Base-by-base conservation (phyloP, 2,797 vertebrate species). In the Cirrhinus mrigala region DNA sequence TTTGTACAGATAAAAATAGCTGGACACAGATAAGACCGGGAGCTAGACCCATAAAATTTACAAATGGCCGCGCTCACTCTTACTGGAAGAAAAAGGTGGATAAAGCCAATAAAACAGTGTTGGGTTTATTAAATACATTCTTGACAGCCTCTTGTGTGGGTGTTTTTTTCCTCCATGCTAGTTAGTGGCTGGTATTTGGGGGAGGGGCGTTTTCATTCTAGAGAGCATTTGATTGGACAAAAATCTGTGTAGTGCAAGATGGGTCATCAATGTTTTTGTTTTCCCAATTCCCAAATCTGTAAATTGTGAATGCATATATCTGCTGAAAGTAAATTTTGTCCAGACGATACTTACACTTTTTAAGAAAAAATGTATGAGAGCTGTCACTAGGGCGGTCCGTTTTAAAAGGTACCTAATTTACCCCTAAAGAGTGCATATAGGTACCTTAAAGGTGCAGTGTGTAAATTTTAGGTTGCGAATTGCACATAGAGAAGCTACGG, bases 51-150 rank as follows among this genome's bases (percentile, higher is more conserved):
- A 46, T 46, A 46, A 46, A 10, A 46, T 46, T 8, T 10, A 46
- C 44, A 46, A 46, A 46, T 10, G 9, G 9, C 8, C 44, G 33
- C 33, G 33, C 33, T 37, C 44, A 46, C 44, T 46, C 44, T 44
- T 44, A 44, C 8, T 0, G 44, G 44, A 10, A 46, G 44, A 46
- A 46, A 10, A 46, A 46, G 44, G 44, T 46, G 44, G 7, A 46
- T 79, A 66, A 66, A 66, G 10, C 60, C 60, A 79, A 79, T 79
- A 66, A 66, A 79, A 79, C 16, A 48, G 56, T 46, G n/a, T 66
- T 46, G 37, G 2, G 4, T 6, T 79, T 27, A 79, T 18, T 22
- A 75, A 33, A 56, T 33, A 29, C 8, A 50, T 22, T 58, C 29
- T 76, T 76, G 6, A 58, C n/a, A 66, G 64, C 18, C 15, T 18